phyloP scores from a whole-genome alignment of 2,888 invertebrate species.

The Frankliniella intonsa region DNA sequence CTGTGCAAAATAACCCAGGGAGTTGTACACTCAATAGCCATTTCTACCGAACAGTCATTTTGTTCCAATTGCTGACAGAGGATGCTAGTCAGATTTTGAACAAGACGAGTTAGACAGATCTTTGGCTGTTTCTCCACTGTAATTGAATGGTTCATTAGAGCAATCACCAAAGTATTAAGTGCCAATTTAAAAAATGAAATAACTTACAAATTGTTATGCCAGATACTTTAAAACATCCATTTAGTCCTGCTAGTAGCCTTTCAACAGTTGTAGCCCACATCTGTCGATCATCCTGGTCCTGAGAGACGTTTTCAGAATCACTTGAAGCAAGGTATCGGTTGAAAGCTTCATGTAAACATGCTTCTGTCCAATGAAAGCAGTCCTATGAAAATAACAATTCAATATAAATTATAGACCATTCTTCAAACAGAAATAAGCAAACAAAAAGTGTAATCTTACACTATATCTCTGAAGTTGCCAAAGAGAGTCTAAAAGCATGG shows the following conservation, averaged over 20 bases:
- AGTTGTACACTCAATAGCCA: constrained; percentile 63
- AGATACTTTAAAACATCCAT: constrained; percentile 53
- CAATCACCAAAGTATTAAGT: constrained; percentile 2
- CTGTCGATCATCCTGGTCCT: constrained; percentile 44
- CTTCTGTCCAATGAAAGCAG: constrained; percentile 73
- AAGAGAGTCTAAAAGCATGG: constrained; percentile 61
- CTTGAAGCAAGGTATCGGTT: constrained; percentile 48
- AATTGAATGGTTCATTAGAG: constrained; percentile 32
- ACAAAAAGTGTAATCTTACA: constrained; percentile 33
- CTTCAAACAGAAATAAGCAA: not conserved
- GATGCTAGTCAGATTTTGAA: constrained; percentile 69
- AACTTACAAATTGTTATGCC: constrained; percentile 51
- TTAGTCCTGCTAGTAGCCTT: constrained; percentile 49
- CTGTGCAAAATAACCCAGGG: constrained; percentile 83
- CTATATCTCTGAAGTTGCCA: constrained; percentile 57
- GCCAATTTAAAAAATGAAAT: not conserved
- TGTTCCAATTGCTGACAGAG: constrained; percentile 72
- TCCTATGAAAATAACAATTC: constrained; percentile 47
- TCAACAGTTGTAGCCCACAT: constrained; percentile 50
- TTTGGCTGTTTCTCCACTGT: constrained; percentile 50
- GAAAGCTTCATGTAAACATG: constrained; percentile 68
- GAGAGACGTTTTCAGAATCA: constrained; percentile 33
- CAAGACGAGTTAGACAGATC: constrained; percentile 59
- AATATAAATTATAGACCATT: constrained; percentile 27
- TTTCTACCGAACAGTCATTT: constrained; percentile 57